Conservation (phyloP, 2,113 vertebrate genomes). For the human region GRCh38 chr12:45459501-45460000, state of each 20-base stretch:
- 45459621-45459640: background rate
- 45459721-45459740: slow-evolving; percentile 30
- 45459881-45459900: background rate
- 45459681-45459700: slow-evolving; percentile 57
- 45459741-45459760: slow-evolving; percentile 47
- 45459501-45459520: background rate
- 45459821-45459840: background rate
- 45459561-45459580: background rate
- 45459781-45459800: slow-evolving; percentile 31
- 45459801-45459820: slow-evolving; percentile 33
- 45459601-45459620: background rate
- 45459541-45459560: background rate
- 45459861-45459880: background rate
- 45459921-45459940: background rate
- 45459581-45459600: background rate
- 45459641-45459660: slow-evolving; percentile 29
- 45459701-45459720: slow-evolving; percentile 23
- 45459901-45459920: background rate
- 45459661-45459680: background rate
- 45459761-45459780: slow-evolving; percentile 43
- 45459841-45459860: background rate
- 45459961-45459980: background rate
- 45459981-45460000: background rate
- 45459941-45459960: background rate
- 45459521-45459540: background rate